Percentiles rank a stretch among this genome's conserved stretches.
Evolutionary conservation across 2,113 vertebrate species (phyloP).

Genomic region (Loxodonta africana): DNA sequence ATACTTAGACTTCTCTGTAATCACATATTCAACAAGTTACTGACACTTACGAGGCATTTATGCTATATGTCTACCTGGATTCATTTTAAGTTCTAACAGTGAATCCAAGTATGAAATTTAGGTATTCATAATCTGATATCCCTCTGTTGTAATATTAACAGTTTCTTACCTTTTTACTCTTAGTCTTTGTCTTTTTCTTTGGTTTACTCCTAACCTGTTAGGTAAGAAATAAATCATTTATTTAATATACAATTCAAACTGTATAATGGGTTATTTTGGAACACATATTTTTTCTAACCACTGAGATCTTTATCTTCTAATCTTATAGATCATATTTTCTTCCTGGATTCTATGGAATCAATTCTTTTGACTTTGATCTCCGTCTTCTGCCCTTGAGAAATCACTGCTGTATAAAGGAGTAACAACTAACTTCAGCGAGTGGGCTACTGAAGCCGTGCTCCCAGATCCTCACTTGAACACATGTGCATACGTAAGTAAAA

Average conservation of each 20-base stretch:
- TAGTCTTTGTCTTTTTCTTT: slow-evolving; percentile 85
- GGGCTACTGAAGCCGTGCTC: not conserved
- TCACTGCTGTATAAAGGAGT: not conserved
- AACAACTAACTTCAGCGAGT: not conserved
- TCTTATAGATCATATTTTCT: slow-evolving; percentile 33
- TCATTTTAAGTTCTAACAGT: slow-evolving; percentile 61
- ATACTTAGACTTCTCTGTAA: slow-evolving; percentile 14
- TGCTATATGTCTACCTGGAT: not conserved
- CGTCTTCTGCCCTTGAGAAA: slow-evolving; percentile 49
- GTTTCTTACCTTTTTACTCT: slow-evolving; percentile 83
- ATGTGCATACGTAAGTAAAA: not conserved
- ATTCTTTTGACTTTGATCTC: slow-evolving; percentile 42
- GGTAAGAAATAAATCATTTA: slow-evolving; percentile 61
- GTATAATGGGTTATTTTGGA: slow-evolving; percentile 24
- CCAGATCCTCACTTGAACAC: not conserved
- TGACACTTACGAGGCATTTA: not conserved
- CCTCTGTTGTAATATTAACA: slow-evolving; percentile 23
- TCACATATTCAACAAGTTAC: slow-evolving; percentile 24
- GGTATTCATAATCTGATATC: slow-evolving; percentile 17
- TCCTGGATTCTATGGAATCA: slow-evolving; percentile 9
- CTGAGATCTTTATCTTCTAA: slow-evolving; percentile 27
- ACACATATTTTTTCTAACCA: slow-evolving; percentile 56
- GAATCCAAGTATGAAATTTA: slow-evolving; percentile 31
- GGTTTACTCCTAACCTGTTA: slow-evolving; percentile 78
- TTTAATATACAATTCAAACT: slow-evolving; percentile 56